Conservation (phyloP, 2,888 invertebrate genomes). For the Patella caerulea region DNA sequence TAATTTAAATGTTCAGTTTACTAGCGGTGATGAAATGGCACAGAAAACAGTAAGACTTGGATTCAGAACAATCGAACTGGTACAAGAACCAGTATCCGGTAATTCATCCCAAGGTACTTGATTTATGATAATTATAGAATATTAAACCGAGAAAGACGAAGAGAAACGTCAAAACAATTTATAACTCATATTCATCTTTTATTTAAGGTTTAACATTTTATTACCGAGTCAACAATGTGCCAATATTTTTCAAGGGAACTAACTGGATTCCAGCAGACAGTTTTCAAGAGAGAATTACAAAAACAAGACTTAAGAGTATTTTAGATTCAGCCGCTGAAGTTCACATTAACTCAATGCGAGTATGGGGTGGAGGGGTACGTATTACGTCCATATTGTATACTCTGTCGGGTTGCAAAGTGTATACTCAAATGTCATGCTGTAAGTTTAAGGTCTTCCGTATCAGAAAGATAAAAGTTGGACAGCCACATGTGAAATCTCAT, state of each 20-base stretch:
- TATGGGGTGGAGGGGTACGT: constrained; percentile 85
- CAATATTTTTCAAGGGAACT: constrained; percentile 94
- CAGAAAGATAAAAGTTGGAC: too few relatives aligned
- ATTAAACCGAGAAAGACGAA: too few relatives aligned
- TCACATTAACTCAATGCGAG: constrained; percentile 92
- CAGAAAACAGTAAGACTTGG: constrained; percentile 80
- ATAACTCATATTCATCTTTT: not conserved
- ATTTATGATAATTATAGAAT: not conserved
- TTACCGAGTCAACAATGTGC: constrained; percentile 87
- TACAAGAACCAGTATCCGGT: constrained; percentile 78
- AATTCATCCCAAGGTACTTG: constrained; percentile 49
- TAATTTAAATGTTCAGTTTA: constrained; percentile 72
- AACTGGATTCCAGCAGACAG: constrained; percentile 92
- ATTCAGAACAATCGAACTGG: constrained; percentile 86
- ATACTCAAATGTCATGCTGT: too few relatives aligned
- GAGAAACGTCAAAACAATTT: too few relatives aligned
- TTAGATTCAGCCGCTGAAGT: constrained; percentile 81
- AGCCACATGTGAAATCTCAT: too few relatives aligned
- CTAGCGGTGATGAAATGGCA: constrained; percentile 31
- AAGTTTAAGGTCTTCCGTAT: too few relatives aligned
- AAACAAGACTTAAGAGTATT: constrained; percentile 76
- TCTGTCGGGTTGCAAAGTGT: too few relatives aligned
- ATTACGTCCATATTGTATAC: not conserved
- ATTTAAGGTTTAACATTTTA: constrained; percentile 80
- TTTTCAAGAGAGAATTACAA: constrained; percentile 81